phyloP scores from a whole-genome alignment of 2,113 vertebrate genomes.

The Hoplias malabaricus region DNA sequence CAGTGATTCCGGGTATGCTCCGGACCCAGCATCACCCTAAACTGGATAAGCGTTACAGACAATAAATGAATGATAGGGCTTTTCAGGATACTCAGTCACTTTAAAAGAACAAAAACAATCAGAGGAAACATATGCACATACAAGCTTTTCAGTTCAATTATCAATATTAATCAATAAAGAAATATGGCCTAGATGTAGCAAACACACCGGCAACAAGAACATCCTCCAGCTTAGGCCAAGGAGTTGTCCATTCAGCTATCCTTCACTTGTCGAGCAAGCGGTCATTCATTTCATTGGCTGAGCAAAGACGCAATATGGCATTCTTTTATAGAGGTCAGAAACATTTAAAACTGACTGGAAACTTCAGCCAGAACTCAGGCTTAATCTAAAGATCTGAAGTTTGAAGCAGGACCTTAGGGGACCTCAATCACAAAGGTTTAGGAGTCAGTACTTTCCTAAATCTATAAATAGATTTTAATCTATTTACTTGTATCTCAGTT shows the following conservation, averaged over 20 bases:
- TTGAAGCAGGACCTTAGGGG: background rate
- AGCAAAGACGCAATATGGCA: background rate
- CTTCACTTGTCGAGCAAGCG: background rate
- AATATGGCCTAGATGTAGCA: no score
- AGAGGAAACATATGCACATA: no score
- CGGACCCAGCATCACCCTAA: no score
- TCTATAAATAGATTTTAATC: background rate
- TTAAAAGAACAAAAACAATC: no score
- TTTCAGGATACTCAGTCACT: no score
- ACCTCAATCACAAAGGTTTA: background rate
- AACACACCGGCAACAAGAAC: no score
- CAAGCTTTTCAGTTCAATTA: no score
- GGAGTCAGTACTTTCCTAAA: background rate
- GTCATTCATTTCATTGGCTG: background rate
- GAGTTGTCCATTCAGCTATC: background rate
- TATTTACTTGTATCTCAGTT: background rate
- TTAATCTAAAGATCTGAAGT: background rate
- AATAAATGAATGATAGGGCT: no score
- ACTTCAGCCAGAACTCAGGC: background rate
- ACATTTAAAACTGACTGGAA: background rate
- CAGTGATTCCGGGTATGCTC: no score
- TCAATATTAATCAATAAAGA: no score
- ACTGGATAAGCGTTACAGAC: no score
- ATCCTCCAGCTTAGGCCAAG: no score
- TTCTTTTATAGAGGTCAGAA: background rate